Percentiles rank a stretch among this genome's conserved stretches.
These are phyloP conservation scores for Camponotus pennsylvanicus DNA, from an alignment of 1,140 invertebrate genomes.

Conservation along the genomic window DNA sequence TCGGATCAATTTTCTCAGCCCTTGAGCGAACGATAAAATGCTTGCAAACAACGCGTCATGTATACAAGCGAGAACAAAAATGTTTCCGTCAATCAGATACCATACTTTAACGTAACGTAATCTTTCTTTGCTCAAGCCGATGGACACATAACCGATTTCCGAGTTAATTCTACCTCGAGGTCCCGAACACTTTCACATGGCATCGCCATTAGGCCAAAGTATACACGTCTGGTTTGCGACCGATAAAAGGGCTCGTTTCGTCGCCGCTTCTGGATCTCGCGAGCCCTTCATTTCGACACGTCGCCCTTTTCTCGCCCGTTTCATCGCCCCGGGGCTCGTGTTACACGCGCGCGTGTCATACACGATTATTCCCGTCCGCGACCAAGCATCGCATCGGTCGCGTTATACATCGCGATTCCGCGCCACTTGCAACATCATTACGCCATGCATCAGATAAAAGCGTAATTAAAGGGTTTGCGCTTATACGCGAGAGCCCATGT, in stretches of 20 bases:
- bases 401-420: conserved; percentile 63
- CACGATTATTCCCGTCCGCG: conserved; percentile 1
- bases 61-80: neutral
- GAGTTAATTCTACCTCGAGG: neutral
- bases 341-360: conserved; percentile 4
- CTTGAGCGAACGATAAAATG: neutral
- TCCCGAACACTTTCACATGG: neutral
- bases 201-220: conserved; percentile 18
- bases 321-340: conserved; percentile 18
- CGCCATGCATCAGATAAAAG: conserved; percentile 80
- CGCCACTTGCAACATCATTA: conserved; percentile 78
- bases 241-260: conserved; percentile 11
- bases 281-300: conserved; percentile 37
- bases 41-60: neutral
- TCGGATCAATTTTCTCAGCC: neutral
- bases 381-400: neutral
- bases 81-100: neutral
- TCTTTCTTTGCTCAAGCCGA: conserved; percentile 32
- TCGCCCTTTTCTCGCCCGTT: conserved; percentile 24
- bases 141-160: neutral
- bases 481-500: conserved; percentile 64
- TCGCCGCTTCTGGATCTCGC: conserved; percentile 38
- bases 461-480: conserved; percentile 80
- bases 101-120: conserved; percentile 25
- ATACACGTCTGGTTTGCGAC: neutral